Conservation (phyloP, 2,797 vertebrate genomes). For the Arctocebus calabarensis region DNA sequence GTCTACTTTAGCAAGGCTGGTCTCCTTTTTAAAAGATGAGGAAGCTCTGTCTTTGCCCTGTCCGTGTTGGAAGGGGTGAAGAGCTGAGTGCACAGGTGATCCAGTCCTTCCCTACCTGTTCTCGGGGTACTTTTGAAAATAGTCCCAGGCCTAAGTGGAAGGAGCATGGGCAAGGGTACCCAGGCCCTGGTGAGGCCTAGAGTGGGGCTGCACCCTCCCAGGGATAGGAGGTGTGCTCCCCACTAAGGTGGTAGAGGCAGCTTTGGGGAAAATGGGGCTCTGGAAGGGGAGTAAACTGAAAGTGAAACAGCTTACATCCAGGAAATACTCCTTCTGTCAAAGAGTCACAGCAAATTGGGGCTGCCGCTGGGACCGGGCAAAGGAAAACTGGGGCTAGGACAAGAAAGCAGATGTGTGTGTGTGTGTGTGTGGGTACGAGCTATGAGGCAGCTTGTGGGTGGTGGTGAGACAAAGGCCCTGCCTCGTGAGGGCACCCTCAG, state of each 20-base stretch:
- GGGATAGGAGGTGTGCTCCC: background rate
- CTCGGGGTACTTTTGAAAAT: background rate
- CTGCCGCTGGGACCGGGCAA: background rate
- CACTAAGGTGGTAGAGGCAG: background rate
- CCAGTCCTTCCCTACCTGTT: background rate
- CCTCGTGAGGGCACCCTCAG: background rate
- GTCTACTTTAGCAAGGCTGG: background rate
- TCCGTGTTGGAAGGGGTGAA: background rate
- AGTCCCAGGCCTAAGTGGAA: background rate
- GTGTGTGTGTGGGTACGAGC: fast-evolving
- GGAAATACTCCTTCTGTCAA: constrained; percentile 42
- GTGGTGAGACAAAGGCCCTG: background rate
- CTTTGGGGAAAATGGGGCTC: background rate
- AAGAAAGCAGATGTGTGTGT: background rate
- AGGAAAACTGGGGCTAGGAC: background rate
- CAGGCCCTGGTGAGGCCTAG: fast-evolving
- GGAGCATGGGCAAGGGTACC: fast-evolving
- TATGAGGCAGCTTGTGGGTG: background rate
- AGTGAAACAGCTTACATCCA: constrained; percentile 63
- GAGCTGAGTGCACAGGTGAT: background rate
- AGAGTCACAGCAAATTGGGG: background rate
- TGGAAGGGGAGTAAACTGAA: constrained; percentile 66
- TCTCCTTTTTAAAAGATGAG: too few species aligned
- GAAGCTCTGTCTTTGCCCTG: background rate
- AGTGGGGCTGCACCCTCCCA: background rate